Evolutionary conservation across 2,888 invertebrate genomes (phyloP).

Genomic region (Melieria picta): DNA sequence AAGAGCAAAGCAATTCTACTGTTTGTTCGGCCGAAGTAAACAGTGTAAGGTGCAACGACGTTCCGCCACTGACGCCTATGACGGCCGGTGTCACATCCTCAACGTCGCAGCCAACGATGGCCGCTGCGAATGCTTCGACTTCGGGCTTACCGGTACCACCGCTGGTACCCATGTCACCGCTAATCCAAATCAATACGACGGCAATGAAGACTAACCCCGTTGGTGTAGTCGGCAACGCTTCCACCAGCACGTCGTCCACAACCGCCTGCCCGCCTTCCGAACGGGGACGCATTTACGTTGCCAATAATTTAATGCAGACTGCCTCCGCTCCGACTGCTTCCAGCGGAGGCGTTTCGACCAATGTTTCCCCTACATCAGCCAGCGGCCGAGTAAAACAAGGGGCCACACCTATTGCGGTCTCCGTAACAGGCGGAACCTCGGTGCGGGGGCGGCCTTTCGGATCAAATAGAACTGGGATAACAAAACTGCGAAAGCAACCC

Average conservation of each 20-base stretch:
- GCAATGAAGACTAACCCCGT: slow-evolving; percentile 6
- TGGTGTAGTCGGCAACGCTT: neutral
- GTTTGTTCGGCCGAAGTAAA: neutral
- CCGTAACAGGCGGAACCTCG: slow-evolving; percentile 53
- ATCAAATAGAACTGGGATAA: slow-evolving; percentile 57
- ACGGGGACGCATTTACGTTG: slow-evolving; percentile 63
- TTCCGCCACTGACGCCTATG: slow-evolving; percentile 30
- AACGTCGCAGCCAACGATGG: slow-evolving; percentile 7
- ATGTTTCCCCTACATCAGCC: too few relatives aligned
- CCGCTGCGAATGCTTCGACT: neutral
- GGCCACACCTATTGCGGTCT: slow-evolving; percentile 35
- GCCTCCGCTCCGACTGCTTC: slow-evolving; percentile 30
- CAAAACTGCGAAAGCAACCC: slow-evolving; percentile 51
- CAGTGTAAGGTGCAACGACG: neutral
- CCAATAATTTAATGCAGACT: slow-evolving; percentile 60
- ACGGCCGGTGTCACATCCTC: neutral
- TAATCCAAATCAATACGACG: slow-evolving; percentile 30
- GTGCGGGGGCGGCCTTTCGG: slow-evolving; percentile 63
- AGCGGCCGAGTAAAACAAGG: too few relatives aligned
- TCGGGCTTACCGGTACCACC: slow-evolving; percentile 47
- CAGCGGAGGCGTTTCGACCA: neutral
- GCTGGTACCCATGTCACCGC: slow-evolving; percentile 48
- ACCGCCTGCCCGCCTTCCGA: slow-evolving; percentile 43
- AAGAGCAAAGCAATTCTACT: neutral
- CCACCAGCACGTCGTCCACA: slow-evolving; percentile 28